phyloP scores from a whole-genome alignment of 1,140 invertebrate species.

The Penaeus vannamei region DNA sequence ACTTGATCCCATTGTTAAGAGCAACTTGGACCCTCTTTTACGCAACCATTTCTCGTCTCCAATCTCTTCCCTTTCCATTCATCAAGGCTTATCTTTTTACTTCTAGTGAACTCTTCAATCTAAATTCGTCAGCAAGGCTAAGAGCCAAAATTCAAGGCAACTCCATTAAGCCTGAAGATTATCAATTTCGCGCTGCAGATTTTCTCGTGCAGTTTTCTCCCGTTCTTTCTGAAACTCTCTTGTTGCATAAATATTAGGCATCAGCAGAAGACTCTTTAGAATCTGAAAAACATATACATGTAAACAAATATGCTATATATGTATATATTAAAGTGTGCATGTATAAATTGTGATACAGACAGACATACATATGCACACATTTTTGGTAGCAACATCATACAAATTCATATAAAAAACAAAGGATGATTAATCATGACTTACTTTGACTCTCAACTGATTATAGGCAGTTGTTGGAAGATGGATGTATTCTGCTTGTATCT shows the following conservation, averaged over 20 bases:
- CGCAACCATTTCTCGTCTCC: too few species aligned
- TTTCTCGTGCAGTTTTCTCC: constrained; percentile 56
- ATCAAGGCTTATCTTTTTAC: too few species aligned
- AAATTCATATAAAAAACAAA: neutral
- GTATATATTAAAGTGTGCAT: too few species aligned
- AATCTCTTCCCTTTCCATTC: too few species aligned
- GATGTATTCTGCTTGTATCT: constrained; percentile 58
- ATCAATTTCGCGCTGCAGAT: constrained; percentile 50
- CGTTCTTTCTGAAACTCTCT: constrained; percentile 50
- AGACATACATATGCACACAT: too few species aligned
- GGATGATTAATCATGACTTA: neutral
- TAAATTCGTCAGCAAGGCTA: too few species aligned
- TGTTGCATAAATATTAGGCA: constrained; percentile 60
- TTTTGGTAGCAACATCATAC: too few species aligned
- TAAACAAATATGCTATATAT: too few species aligned
- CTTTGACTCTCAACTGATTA: constrained; percentile 54
- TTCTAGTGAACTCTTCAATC: too few species aligned
- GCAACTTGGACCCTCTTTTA: too few species aligned
- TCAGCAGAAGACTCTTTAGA: constrained; percentile 55
- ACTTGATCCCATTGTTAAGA: too few species aligned
- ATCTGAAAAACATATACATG: constrained; percentile 6
- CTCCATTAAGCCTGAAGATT: constrained; percentile 26
- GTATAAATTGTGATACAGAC: too few species aligned
- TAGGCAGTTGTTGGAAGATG: constrained; percentile 54
- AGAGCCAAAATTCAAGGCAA: neutral